Evolutionary conservation across 2,888 invertebrate genomes (phyloP).

Genomic region (Pyrgus malvae): DNA sequence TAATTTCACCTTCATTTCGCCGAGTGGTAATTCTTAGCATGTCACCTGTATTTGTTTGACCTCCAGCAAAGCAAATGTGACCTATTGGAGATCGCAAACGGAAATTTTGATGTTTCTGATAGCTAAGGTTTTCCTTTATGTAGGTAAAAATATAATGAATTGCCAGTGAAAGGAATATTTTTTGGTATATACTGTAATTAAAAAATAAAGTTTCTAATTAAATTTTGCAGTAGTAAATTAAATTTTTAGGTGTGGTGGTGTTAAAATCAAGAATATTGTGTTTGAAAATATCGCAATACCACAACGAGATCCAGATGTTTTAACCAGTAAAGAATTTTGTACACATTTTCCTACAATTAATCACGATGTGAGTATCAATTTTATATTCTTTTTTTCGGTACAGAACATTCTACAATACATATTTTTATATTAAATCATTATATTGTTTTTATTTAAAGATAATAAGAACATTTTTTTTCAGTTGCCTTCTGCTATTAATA

Average conservation of each 20-base stretch:
- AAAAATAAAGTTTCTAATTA: no score
- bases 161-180: no score
- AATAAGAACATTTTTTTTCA: background rate
- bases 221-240: no score
- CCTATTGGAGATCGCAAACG: no score
- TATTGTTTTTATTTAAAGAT: background rate
- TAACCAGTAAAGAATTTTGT: constrained; percentile 12
- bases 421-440: background rate
- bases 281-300: background rate
- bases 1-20: no score
- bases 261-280: background rate
- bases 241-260: background rate
- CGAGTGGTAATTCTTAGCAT: no score
- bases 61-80: no score
- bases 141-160: no score
- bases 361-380: background rate
- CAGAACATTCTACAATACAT: background rate
- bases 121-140: no score
- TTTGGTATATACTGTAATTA: no score
- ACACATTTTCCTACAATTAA: constrained; percentile 2
- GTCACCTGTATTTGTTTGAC: no score
- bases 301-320: background rate
- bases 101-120: no score
- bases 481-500: background rate
- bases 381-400: background rate